Evolutionary conservation across 2,888 invertebrate genomes (phyloP), one percentile per base, ranked within the genome.

Genomic region (Prosopocoilus inquinatus): DNA sequence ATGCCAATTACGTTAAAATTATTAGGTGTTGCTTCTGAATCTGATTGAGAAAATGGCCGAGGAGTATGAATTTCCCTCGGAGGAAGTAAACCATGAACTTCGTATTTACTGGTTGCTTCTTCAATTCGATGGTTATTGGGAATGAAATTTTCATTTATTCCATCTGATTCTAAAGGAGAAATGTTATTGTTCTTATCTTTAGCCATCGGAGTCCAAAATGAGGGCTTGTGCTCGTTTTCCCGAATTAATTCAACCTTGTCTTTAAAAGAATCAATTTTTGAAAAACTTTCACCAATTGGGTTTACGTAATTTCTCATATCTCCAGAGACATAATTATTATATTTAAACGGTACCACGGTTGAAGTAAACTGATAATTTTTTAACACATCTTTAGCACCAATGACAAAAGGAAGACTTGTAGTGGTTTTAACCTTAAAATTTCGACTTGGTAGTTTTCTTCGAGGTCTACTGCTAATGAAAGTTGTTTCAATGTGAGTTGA

Each of bases 1-100:
- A 78, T 71, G 1, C 78, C 77, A 3, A 67, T 48, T 2, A 76
- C 71, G 9, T 66, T 64, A 53, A 66, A 76, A 38, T 66, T 68
- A 50, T 76, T 76, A 11, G 74, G 51, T 3, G 57, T 28, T 15
- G 35, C 5, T 16, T 20, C 28, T 56, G 54, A 16, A 55, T 57
- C 13, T 57, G 20, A 5, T 32, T 52, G 47, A 12, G 47, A n/a
- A 15, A 49, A 46, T 1, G 52, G 20, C 20, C 20, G 20, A 28
- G 20, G 20, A 28, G 3, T 5, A 28, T 28, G 20, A 1, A 4
- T 20, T 13, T 43, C 11, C 43, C 20, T 43, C 2, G 43, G 43
- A 43, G 20, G 20, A 43, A 43, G 20, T 43, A 43, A 43, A 20
- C 16, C 12, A 20, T 43, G 12, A 43, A 43, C n/a, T 43, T 43